These are phyloP conservation scores for Spheniscus mendiculus DNA, from an alignment of 2,113 vertebrate genomes.

Conservation along the genomic window DNA sequence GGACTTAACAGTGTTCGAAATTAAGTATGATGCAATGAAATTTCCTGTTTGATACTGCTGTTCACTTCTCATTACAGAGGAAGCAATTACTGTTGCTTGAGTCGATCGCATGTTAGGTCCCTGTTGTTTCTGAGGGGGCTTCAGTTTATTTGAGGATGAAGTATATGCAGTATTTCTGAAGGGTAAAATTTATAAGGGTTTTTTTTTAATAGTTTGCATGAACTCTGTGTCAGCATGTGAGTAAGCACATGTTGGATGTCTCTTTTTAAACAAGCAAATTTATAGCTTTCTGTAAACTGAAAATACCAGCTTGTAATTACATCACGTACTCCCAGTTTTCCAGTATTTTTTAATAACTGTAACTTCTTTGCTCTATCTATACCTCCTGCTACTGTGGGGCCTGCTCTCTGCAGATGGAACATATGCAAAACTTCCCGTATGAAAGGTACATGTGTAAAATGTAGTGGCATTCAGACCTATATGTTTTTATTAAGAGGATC, in stretches of 20 bases:
- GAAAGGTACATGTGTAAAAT: not conserved
- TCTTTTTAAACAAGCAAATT: not conserved
- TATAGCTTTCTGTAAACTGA: conserved; percentile 16
- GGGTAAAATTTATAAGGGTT: not conserved
- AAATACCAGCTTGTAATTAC: not conserved
- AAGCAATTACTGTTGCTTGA: conserved; percentile 3
- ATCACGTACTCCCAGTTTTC: not conserved
- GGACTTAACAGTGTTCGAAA: not conserved
- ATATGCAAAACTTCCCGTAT: not conserved
- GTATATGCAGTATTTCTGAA: conserved; percentile 5
- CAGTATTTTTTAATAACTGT: not conserved
- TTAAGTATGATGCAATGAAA: not conserved
- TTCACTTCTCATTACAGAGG: not conserved
- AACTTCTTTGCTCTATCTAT: not conserved
- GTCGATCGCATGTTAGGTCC: not conserved
- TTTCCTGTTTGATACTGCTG: not conserved
- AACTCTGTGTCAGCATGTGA: conserved; percentile 18
- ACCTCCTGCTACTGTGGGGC: not conserved
- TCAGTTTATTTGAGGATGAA: not conserved
- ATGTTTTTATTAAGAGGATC: not conserved
- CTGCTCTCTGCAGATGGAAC: not conserved
- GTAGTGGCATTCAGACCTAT: not conserved
- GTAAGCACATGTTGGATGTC: conserved; percentile 9
- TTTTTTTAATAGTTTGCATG: not conserved
- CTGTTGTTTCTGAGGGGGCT: not conserved